A percentile compares a stretch with the other conserved stretches of the same genome.
phyloP scores from a whole-genome alignment of 2,888 invertebrate genomes.

The Schizaphis graminum region DNA sequence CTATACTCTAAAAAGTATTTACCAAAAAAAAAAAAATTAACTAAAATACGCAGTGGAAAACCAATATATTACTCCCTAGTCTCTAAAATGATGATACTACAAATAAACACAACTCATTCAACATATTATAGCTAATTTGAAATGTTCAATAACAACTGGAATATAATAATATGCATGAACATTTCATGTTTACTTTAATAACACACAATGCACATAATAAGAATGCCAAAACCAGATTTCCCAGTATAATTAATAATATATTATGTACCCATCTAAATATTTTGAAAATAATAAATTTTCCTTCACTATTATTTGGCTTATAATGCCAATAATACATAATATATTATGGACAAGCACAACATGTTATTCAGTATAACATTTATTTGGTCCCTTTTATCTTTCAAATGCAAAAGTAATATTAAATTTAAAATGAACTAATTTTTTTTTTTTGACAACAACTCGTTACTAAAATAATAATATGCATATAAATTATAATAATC shows the following conservation, averaged over 20 bases:
- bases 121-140: neutral
- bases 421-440: neutral
- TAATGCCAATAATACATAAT: neutral
- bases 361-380: slow-evolving; percentile 1
- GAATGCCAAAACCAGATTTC: slow-evolving; percentile 10
- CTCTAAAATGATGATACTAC: neutral
- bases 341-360: neutral
- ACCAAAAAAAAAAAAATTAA: neutral
- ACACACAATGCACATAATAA: neutral
- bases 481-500: neutral
- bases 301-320: neutral
- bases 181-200: neutral
- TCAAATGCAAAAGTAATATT: neutral
- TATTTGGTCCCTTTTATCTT: slow-evolving; percentile 5
- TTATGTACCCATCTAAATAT: neutral
- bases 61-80: neutral
- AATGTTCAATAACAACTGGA: neutral
- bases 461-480: neutral
- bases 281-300: slow-evolving; percentile 25
- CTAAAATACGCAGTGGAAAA: neutral
- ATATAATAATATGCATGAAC: neutral
- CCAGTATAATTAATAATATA: neutral
- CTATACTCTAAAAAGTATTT: neutral
- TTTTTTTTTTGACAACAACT: slow-evolving; percentile 13
- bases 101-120: neutral